Conservation (phyloP, 2,113 vertebrate species). For the Micronycteris hirsuta region DNA sequence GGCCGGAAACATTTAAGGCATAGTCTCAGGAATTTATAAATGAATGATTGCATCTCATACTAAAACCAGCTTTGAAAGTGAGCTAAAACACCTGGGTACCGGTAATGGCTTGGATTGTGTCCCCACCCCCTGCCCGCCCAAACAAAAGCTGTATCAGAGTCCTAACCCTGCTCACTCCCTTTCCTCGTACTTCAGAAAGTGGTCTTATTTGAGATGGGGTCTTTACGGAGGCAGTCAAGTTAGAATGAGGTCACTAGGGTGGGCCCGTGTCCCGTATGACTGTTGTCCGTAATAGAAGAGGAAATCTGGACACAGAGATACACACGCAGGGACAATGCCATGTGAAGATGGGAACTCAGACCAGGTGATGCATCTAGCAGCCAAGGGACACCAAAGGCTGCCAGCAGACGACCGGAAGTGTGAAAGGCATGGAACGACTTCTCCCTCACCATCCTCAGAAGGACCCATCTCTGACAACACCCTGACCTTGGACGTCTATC, state of each 20-base stretch:
- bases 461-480: not conserved
- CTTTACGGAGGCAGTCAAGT: not conserved
- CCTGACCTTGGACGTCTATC: not conserved
- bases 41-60: not conserved
- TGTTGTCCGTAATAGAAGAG: not conserved
- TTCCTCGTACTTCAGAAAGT: not conserved
- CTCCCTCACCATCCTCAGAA: not conserved
- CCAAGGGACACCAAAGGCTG: not conserved
- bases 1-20: not conserved
- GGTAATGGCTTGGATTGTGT: not conserved
- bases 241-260: not conserved
- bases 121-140: rapidly evolving
- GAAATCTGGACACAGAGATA: not conserved
- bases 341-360: not conserved
- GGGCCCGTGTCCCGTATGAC: not conserved
- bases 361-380: not conserved
- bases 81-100: not conserved
- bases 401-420: not conserved
- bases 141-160: not conserved
- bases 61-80: conserved; percentile 1
- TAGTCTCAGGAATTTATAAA: not conserved
- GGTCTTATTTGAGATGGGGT: not conserved
- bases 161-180: not conserved
- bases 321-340: not conserved
- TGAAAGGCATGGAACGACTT: not conserved